Evolutionary conservation across 2,888 invertebrate genomes (phyloP).

Genomic region (Polyommatus iphigenia): DNA sequence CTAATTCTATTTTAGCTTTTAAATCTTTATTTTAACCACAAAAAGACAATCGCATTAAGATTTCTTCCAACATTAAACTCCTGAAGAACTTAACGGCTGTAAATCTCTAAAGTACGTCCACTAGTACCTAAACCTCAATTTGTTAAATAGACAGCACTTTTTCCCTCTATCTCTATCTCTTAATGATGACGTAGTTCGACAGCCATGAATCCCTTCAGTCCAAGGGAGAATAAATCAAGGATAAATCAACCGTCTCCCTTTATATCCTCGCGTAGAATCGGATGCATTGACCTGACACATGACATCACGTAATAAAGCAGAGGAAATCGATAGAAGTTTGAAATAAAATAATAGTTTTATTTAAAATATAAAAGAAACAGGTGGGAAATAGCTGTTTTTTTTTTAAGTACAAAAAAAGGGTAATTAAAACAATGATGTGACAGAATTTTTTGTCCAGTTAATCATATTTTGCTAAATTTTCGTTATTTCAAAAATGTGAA

Average conservation of each 20-base stretch:
- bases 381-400: no score
- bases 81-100: background rate
- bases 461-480: no score
- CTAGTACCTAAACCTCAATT: constrained; percentile 8
- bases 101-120: constrained; percentile 1
- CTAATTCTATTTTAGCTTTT: no score
- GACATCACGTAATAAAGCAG: background rate
- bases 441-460: no score
- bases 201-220: constrained; percentile 9
- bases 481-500: no score
- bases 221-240: constrained; percentile 7
- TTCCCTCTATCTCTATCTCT: background rate
- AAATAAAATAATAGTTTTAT: background rate
- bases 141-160: background rate
- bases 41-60: background rate
- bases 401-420: no score
- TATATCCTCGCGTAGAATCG: background rate
- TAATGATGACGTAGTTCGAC: constrained; percentile 16
- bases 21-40: background rate
- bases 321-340: background rate
- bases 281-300: background rate
- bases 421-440: no score
- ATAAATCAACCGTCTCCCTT: constrained; percentile 3
- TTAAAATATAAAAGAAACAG: no score
- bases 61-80: background rate